Percentiles rank a stretch among this genome's conserved stretches.
These are phyloP conservation scores for Calephelis virginiensis DNA, from an alignment of 1,140 invertebrate genomes.

Conservation along the genomic window DNA sequence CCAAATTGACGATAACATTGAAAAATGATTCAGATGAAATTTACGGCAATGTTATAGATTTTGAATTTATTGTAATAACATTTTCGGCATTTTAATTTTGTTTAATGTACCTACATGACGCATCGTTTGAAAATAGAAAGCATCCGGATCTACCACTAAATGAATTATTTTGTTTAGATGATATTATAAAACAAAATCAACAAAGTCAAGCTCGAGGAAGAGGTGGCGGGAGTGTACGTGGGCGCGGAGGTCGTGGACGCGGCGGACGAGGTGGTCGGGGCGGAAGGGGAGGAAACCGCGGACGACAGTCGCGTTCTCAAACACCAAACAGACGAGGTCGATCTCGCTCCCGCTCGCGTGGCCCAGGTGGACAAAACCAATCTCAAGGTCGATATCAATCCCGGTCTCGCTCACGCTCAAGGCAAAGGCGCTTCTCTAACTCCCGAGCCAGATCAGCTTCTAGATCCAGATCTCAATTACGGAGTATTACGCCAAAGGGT, in stretches of 20 bases:
- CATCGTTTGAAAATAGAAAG: constrained; percentile 15
- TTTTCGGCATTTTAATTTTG: not conserved
- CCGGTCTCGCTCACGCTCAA: constrained; percentile 48
- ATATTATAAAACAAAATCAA: constrained; percentile 63
- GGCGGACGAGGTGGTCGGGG: constrained; percentile 41
- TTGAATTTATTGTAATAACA: not conserved
- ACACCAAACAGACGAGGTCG: constrained; percentile 42
- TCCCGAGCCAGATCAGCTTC: constrained; percentile 54
- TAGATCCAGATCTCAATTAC: constrained; percentile 49
- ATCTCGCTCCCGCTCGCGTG: constrained; percentile 49
- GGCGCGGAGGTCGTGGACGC: constrained; percentile 46
- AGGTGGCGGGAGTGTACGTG: constrained; percentile 49
- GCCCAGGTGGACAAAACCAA: constrained; percentile 33
- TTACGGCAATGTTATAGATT: not conserved
- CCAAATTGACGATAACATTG: not conserved
- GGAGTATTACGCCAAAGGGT: constrained; percentile 60
- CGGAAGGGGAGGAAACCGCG: constrained; percentile 34
- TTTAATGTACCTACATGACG: constrained; percentile 2
- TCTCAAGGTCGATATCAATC: constrained; percentile 40
- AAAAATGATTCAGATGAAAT: no score
- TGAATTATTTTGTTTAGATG: constrained; percentile 47
- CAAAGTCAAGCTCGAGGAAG: constrained; percentile 55
- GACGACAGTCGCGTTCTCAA: constrained; percentile 36
- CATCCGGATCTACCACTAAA: constrained; percentile 1
- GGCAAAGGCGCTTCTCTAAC: constrained; percentile 45